These are phyloP conservation scores for Parazoanthus swiftii DNA, from an alignment of 92 coral and sea anemone genomes.

Conservation along the genomic window DNA sequence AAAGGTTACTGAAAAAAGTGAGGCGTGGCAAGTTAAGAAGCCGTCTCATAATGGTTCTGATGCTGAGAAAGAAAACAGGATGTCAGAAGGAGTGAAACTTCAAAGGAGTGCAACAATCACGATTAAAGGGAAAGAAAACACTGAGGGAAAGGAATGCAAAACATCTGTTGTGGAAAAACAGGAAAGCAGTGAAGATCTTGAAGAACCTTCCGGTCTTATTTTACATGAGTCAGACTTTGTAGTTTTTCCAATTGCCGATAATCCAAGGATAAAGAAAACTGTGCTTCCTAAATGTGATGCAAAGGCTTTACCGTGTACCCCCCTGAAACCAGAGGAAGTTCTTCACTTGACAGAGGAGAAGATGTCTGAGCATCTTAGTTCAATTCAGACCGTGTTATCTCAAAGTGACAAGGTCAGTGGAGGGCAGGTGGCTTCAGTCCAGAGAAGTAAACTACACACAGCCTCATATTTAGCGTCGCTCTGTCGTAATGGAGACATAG, in stretches of 20 bases:
- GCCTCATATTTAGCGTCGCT: slow-evolving; percentile 82
- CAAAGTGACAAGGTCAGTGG: slow-evolving; percentile 60
- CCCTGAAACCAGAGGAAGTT: slow-evolving; percentile 85
- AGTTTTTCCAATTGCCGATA: slow-evolving; percentile 90
- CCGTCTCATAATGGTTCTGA: not conserved
- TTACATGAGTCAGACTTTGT: slow-evolving; percentile 86
- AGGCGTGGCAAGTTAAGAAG: slow-evolving; percentile 6
- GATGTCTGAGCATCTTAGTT: slow-evolving; percentile 61
- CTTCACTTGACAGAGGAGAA: slow-evolving; percentile 66
- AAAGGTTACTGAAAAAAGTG: not conserved
- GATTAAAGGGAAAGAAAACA: slow-evolving; percentile 13
- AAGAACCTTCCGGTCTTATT: slow-evolving; percentile 54
- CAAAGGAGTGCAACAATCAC: slow-evolving; percentile 29
- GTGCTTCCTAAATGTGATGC: slow-evolving; percentile 86
- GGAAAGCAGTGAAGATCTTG: slow-evolving; percentile 13
- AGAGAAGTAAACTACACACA: slow-evolving; percentile 86
- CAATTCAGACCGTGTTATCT: slow-evolving; percentile 61
- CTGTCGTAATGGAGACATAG: slow-evolving; percentile 82
- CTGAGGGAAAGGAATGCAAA: slow-evolving; percentile 33
- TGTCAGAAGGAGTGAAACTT: slow-evolving; percentile 25
- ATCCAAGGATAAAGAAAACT: slow-evolving; percentile 84
- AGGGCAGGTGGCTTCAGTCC: slow-evolving; percentile 71
- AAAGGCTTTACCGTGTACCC: slow-evolving; percentile 81
- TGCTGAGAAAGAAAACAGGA: slow-evolving; percentile 19
- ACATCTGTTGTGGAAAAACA: not conserved